phyloP scores from a whole-genome alignment of 2,797 vertebrate genomes.

The Channa striata region DNA sequence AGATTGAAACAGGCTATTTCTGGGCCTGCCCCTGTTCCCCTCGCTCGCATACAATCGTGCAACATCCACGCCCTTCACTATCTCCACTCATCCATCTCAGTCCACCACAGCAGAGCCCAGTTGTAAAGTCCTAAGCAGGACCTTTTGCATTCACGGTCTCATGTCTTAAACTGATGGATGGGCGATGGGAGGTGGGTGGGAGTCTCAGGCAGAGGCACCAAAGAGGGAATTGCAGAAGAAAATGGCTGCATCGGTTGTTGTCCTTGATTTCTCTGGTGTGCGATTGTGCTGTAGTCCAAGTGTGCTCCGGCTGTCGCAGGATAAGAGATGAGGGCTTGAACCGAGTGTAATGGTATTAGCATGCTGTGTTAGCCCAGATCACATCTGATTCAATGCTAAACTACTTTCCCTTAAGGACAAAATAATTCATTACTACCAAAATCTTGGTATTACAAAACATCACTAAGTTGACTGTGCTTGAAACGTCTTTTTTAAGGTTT shows the following conservation, averaged over 20 bases:
- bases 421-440: neutral
- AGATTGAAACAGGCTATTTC: conserved; percentile 82
- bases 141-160: conserved; percentile 58
- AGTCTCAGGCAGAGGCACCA: conserved; percentile 50
- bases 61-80: conserved; percentile 80
- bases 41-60: conserved; percentile 77
- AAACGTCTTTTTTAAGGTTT: conserved; percentile 18
- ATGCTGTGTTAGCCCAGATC: conserved; percentile 39
- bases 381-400: conserved; percentile 22
- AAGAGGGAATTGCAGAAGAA: conserved; percentile 52
- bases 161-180: conserved; percentile 51
- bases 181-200: conserved; percentile 49
- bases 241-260: conserved; percentile 71
- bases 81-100: conserved; percentile 75
- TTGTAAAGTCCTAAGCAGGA: conserved; percentile 53
- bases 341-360: conserved; percentile 51
- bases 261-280: conserved; percentile 59
- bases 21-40: conserved; percentile 69
- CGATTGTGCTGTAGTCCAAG: conserved; percentile 36
- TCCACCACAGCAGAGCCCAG: conserved; percentile 45
- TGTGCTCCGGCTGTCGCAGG: conserved; percentile 49
- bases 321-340: conserved; percentile 48
- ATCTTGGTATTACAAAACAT: conserved; percentile 13
- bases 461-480: conserved; percentile 6
- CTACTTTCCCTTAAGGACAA: neutral